phyloP scores from a whole-genome alignment of 2,888 invertebrate genomes.

The Tryphoninae sp. region DNA sequence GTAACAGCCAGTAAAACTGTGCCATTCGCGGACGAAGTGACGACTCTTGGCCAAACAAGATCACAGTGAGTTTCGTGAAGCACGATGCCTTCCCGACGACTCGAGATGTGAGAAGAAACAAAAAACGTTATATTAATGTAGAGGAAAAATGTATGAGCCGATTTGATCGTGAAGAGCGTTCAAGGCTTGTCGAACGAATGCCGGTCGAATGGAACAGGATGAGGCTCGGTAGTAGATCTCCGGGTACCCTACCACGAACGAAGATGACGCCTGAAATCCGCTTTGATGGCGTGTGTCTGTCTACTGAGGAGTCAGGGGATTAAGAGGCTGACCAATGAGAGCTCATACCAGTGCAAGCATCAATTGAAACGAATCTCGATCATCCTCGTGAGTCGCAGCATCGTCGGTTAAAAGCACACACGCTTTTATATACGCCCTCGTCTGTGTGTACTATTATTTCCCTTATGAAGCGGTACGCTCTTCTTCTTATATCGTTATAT shows the following conservation, averaged over 20 bases:
- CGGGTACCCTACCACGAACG: conserved; percentile 28
- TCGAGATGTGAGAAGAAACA: background rate
- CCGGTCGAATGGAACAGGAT: conserved; percentile 22
- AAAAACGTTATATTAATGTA: background rate
- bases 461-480: background rate
- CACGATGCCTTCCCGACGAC: background rate
- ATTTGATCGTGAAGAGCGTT: conserved; percentile 17
- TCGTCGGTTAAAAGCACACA: background rate
- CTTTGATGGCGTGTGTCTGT: conserved; percentile 51
- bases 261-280: conserved; percentile 55
- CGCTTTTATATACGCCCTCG: conserved; percentile 14
- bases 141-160: background rate
- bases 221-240: conserved; percentile 23
- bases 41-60: background rate
- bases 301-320: conserved; percentile 70
- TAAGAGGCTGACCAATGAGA: conserved; percentile 77
- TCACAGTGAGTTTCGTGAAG: background rate
- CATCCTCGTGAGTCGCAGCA: conserved; percentile 66
- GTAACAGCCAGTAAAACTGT: conserved; percentile 75
- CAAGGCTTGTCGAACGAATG: conserved; percentile 56
- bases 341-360: conserved; percentile 68
- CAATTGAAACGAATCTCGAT: conserved; percentile 75
- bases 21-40: conserved; percentile 71
- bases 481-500: background rate
- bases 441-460: background rate